Evolutionary conservation across 1,140 invertebrate species (phyloP), one percentile per base, ranked within the genome.

Genomic region (Hycleus cichorii): DNA sequence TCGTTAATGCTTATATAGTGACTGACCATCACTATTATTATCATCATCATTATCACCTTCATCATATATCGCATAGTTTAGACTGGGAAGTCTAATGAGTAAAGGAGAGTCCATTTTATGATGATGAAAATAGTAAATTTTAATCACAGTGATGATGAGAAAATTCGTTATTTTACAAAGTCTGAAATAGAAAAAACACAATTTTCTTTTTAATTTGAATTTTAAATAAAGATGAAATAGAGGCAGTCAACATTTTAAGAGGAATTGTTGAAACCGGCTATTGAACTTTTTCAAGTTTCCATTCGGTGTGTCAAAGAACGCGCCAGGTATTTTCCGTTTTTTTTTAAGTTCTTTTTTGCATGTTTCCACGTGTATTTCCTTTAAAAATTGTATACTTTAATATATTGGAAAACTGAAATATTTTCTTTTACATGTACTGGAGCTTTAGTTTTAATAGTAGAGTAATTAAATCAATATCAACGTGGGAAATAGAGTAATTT

Each of bases 1-100:
- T 46, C 51, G 46, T 53, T 46, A 53, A 46, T 53, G 26, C 42
- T 45, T 46, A 32, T 32, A 7, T 42, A 53, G 51, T 53, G 42
- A 53, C 51, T 45, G 51, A 45, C 39, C 44, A 53, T 45, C 39
- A 27, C 24, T n/a, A 43, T 32, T 46, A 32, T 38, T 45, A 46
- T 12, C 18, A 45, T 42, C 51, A 46, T 7, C 40, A 40, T 32
- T 32, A 32, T 32, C 32, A 7, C 4, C 32, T 32, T 32, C 50
- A 38, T 32, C 51, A 46, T 45, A 39, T 52, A 43, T 44, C 38
- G 50, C 43, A 43, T 4, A 52, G 49, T 27, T 53, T 45, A 38
- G 51, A 45, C 26, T 39, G 1, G 18, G 18, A 18, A 18, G 18
- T 18, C 18, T 18, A 18, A 18, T 18, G 18, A 18, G 18, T 18